Percentiles rank a stretch among this genome's conserved stretches.
Conservation (phyloP, 2,797 vertebrate genomes). For the Phrynocephalus vlangalii region DNA sequence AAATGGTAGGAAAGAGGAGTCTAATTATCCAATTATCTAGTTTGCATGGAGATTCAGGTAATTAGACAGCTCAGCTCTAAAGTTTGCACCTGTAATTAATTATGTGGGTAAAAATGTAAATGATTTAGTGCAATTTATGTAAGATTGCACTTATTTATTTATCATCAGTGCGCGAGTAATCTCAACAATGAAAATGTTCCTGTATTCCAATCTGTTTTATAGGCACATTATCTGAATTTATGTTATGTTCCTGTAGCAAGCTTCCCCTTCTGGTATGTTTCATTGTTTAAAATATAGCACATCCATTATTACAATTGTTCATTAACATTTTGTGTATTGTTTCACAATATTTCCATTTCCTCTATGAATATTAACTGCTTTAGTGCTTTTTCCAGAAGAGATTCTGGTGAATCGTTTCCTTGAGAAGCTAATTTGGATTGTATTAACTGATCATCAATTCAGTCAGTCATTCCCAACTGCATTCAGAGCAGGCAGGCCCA, state of each 20-base stretch:
- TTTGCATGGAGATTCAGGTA: conserved; percentile 49
- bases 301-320: conserved; percentile 26
- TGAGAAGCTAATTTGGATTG: neutral
- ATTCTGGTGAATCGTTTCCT: neutral
- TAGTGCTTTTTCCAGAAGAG: neutral
- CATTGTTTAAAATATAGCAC: conserved; percentile 34
- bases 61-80: conserved; percentile 51
- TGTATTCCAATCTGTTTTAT: conserved; percentile 10
- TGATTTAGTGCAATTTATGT: conserved; percentile 54
- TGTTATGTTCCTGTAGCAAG: conserved; percentile 4
- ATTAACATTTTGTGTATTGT: conserved; percentile 29
- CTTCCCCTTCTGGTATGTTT: conserved; percentile 1
- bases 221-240: conserved; percentile 35
- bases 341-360: neutral
- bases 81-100: conserved; percentile 60
- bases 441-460: neutral
- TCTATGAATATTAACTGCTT: conserved; percentile 19
- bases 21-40: conserved; percentile 64
- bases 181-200: conserved; percentile 2
- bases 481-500: neutral
- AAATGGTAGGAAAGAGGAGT: conserved; percentile 49
- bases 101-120: conserved; percentile 56
- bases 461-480: neutral
- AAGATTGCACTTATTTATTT: conserved; percentile 33
- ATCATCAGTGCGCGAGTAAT: conserved; percentile 9